Base-by-base conservation (phyloP, 2,113 vertebrate species). In the Ellobius talpinus region DNA sequence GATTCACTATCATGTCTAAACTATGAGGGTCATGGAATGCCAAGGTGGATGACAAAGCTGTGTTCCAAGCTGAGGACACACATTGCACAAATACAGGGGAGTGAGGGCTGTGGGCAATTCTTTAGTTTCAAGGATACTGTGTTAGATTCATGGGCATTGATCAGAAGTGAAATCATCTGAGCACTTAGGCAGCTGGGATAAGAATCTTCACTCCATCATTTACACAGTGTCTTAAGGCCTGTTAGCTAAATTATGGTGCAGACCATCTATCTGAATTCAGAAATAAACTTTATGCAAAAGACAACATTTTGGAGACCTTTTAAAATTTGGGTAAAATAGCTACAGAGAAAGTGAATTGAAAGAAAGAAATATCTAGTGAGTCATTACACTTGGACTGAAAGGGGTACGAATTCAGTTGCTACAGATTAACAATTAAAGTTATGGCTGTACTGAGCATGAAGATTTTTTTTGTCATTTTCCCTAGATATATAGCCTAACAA, bases 1-100 rank as follows among this genome's bases (percentile, higher is more conserved):
- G 31, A 11, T 11, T n/a, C 39, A 29, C 24, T 66, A 14, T 33
- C 2, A 31, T 1, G 0, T 21, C 24, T 23, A 52, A 45, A 7
- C 47, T 5, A 1, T 0, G 1, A 29, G 12, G 11, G 0, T 5
- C 39, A 14, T 31, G 23, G 36, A n/a, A 65, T 29, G 6, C 11
- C 7, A 12, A 13, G 23, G 29, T 10, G 74, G 55, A 17, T n/a
- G 7, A 29, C 12, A 9, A 0, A 0, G 36, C 12, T 47, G 19
- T 87, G 7, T 12, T 87, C 39, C 9, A 9, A 16, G 66, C 6
- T 1, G 8, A 70, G 8, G 2, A 29, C 24, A 31, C 3, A 9
- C 2, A 14, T 16, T 4, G 5, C 2, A 0, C 21, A 82, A 19
- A 1, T 7, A 2, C 11, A 8, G 21, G 5, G 1, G 16, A 29